Base-by-base conservation (phyloP, 2,113 vertebrate genomes). In the Syrmaticus mikado region DNA sequence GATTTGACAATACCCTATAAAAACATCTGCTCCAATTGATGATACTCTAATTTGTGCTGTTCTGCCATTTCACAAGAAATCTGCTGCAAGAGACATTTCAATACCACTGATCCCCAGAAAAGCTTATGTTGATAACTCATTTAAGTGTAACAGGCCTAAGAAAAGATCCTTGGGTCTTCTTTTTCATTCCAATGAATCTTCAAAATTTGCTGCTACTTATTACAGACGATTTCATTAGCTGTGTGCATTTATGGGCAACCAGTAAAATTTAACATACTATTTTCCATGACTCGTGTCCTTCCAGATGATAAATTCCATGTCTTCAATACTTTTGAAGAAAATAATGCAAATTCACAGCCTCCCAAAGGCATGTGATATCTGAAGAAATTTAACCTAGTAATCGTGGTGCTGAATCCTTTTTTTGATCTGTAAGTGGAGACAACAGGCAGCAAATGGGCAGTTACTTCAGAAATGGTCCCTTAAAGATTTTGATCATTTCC, bases 201-300 rank as follows among this genome's bases (percentile, higher is more conserved):
- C 94, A 95, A 96, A 91, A 85, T 82, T 90, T 82, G 93, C 68
- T 92, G 73, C 67, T 90, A 66, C 93, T 97, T 90, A 74, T 95
- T 94, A 93, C 34, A 27, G 46, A 67, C 40, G 55, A 91, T 96
- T 96, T 97, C 92, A 87, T 91, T 94, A 96, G 89, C 55, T 75
- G 38, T 13, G 12, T 32, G 71, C 46, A 94, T 96, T 96, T 90
- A 97, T n/a, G 58, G 73, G 57, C 72, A 50, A 38, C 89, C 36
- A 90, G 61, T 93, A 96, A 94, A 93, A 96, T 94, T 92, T 91
- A 85, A 96, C 87, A 68, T 43, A 80, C 43, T 92, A 38, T 70
- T 93, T 76, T 75, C 84, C 60, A 65, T 88, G 82, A 96, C 95
- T 96, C 91, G 90, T 15, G 46, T 45, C 77, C 84, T 91, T 85